Conservation (phyloP, 2,113 vertebrate species). For the Natator depressus region DNA sequence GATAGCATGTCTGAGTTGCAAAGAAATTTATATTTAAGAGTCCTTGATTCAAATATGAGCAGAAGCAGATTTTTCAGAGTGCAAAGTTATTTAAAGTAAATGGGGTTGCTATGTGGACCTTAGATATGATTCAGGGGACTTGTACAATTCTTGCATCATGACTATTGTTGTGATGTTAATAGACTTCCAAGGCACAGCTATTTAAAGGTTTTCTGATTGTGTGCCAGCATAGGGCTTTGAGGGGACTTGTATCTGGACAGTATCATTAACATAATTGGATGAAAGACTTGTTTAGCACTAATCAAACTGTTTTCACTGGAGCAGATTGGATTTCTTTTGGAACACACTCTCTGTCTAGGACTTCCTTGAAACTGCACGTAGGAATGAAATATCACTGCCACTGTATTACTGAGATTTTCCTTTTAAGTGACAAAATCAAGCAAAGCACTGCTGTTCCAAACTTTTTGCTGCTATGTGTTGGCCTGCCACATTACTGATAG, state of each 20-base stretch:
- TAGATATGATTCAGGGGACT: not conserved
- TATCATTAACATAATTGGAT: constrained; percentile 1
- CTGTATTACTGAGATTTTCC: not conserved
- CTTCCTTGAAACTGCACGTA: not conserved
- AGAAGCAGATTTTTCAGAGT: not conserved
- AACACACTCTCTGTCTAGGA: not conserved
- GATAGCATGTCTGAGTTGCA: not conserved
- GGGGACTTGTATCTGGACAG: not conserved
- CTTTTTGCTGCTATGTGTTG: not conserved
- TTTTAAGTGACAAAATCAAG: not conserved
- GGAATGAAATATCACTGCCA: not conserved
- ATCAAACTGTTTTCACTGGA: not conserved
- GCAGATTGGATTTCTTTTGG: not conserved
- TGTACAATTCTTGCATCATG: not conserved
- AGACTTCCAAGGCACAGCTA: not conserved
- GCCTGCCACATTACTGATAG: not conserved
- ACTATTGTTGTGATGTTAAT: not conserved
- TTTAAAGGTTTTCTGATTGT: not conserved
- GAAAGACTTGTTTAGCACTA: not conserved
- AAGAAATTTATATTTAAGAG: not conserved
- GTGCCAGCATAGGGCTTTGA: not conserved
- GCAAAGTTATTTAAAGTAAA: not conserved
- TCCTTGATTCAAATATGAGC: not conserved
- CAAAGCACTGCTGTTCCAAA: not conserved
- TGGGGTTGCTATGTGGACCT: not conserved